Evolutionary conservation across 35 echinoderm and acorn worm species (phyloP).

Genomic region (Heliocidaris tuberculata): DNA sequence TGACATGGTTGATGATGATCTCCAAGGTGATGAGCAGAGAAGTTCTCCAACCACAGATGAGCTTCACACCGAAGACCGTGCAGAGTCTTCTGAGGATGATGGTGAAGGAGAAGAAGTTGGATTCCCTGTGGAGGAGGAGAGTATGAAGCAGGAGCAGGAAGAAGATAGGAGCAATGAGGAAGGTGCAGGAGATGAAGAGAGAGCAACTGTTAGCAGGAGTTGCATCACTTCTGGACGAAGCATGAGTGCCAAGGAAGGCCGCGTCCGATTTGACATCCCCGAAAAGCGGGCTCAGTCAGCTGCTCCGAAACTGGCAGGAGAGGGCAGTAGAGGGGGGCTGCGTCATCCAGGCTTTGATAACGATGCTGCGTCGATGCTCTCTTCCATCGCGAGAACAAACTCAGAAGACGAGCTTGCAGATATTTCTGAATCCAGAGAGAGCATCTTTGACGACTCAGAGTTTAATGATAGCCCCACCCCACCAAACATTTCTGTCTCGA

Average conservation of each 20-base stretch:
- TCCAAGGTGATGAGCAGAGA: background rate
- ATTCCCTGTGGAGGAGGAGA: background rate
- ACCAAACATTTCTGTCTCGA: conserved; percentile 14
- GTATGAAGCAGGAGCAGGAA: background rate
- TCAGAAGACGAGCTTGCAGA: conserved; percentile 5
- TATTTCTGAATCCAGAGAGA: background rate
- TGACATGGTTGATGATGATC: background rate
- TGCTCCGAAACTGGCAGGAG: background rate
- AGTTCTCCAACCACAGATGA: background rate
- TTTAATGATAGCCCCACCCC: conserved; percentile 30
- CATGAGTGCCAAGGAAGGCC: conserved; percentile 34
- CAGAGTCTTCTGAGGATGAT: background rate
- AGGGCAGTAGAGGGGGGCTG: background rate
- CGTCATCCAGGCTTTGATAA: background rate
- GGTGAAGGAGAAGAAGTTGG: background rate
- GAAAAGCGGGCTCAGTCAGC: conserved; percentile 13
- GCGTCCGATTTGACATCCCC: conserved; percentile 10
- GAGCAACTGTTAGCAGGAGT: background rate
- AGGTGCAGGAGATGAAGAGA: background rate
- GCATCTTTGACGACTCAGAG: conserved; percentile 18
- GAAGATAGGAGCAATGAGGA: background rate
- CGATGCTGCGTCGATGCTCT: background rate
- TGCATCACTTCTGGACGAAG: conserved; percentile 23
- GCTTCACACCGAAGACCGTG: background rate
- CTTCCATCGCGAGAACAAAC: background rate